A percentile compares a stretch with the other conserved stretches of the same genome.
phyloP scores from a whole-genome alignment of 30 jellyfish, hydroid and myxozoan species.

The Cassiopea andromeda region DNA sequence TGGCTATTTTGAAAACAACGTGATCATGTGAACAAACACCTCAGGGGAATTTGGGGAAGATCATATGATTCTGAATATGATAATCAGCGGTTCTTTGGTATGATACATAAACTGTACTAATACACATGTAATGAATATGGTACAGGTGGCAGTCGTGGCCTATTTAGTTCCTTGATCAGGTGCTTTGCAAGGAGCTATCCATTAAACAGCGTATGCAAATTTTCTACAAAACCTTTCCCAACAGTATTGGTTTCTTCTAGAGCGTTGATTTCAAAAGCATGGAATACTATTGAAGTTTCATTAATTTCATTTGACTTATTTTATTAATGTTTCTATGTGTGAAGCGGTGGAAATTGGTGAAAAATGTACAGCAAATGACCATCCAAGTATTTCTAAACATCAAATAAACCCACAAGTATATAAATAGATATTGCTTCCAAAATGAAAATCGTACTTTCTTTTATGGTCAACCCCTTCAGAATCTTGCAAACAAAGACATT shows the following conservation, averaged over 20 bases:
- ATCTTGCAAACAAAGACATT: too few relatives aligned
- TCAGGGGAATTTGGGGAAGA: neutral
- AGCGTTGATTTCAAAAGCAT: neutral
- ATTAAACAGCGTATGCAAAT: constrained; percentile 3
- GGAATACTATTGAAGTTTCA: neutral
- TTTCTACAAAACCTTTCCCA: neutral
- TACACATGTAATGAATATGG: constrained; percentile 2
- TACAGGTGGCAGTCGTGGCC: constrained; percentile 62
- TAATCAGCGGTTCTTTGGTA: constrained; percentile 19
- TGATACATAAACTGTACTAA: constrained; percentile 5
- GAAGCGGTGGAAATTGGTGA: too few relatives aligned
- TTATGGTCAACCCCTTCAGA: too few relatives aligned
- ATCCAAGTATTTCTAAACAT: too few relatives aligned
- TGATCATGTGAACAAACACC: neutral
- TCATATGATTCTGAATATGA: constrained; percentile 16
- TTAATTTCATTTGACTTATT: too few relatives aligned
- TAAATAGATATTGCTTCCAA: too few relatives aligned
- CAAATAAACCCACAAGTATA: too few relatives aligned
- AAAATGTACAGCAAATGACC: too few relatives aligned
- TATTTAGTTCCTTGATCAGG: constrained; percentile 21
- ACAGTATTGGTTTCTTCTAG: neutral
- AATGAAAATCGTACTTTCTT: too few relatives aligned
- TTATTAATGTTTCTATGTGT: too few relatives aligned
- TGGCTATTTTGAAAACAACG: neutral
- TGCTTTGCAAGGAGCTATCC: constrained; percentile 47